Base-by-base conservation (phyloP, 2,888 invertebrate genomes). In the Heliconius sara region DNA sequence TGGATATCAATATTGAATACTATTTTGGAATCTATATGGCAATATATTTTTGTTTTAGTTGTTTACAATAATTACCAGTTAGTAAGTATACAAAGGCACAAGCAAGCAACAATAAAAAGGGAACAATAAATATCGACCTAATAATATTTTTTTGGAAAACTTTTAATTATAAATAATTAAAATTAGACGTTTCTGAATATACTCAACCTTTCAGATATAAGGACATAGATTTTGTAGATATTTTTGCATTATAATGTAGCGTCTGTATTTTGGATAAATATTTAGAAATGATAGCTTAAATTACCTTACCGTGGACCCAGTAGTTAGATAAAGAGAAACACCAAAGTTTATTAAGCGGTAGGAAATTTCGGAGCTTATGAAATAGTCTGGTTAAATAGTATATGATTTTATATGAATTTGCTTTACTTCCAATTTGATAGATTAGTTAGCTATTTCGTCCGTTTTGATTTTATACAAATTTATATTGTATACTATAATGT, bases 251-350 rank as follows among this genome's bases (percentile, higher is more conserved):
- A 82, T 89, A 88, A 88, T 89, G 92, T 93, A 92, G 91, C 87
- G 86, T 89, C 93, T 89, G 91, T 94, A 94, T 95, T 95, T 95
- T 94, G 91, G 93, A 94, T 87, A 90, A 85, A 89, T 86, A 92
- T 94, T 91, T 87, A 81, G 75, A 85, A 90, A 88, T 85, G 82
- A 85, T 92, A 93, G 92, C 86, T 25, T 65, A 65, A 85, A 87
- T 91, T 19, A 91, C 80, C 88, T 87, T 85, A 85, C 88, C 84
- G 86, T 88, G 91, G 92, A 92, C 91, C 93, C 92, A 92, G 89
- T 95, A 95, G 93, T 88, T 93, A 94, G 91, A 90, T 85, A 88
- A 90, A 88, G 89, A 87, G 87, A 88, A 88, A 95, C 94, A 94
- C 95, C 95, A 94, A 94, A 91, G 91, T 93, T 90, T 90, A 91